Evolutionary conservation across 2,113 vertebrate genomes (phyloP).

Genomic region (Gobius niger): DNA sequence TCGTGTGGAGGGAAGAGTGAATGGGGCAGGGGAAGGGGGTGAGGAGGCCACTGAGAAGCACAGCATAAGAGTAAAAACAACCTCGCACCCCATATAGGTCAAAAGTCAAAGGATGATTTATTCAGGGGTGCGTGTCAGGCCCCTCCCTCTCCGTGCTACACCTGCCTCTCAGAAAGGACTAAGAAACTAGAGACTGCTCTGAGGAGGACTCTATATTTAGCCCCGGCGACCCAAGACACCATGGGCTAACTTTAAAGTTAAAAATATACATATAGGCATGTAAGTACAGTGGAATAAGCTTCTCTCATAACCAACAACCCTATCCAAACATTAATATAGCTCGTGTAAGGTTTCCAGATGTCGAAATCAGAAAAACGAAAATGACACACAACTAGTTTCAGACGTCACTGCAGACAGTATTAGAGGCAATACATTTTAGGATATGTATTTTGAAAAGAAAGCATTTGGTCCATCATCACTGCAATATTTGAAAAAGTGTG

Average conservation of each 20-base stretch:
- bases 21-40: conserved; percentile 56
- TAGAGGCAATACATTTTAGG: too few relatives aligned
- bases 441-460: too few relatives aligned
- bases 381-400: too few relatives aligned
- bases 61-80: conserved; percentile 59
- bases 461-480: too few relatives aligned
- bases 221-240: conserved; percentile 33
- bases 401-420: background rate
- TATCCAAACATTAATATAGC: conserved; percentile 1
- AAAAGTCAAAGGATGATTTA: conserved; percentile 66
- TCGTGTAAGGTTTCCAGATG: background rate
- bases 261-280: conserved; percentile 75
- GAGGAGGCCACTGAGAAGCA: conserved; percentile 31
- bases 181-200: conserved; percentile 75
- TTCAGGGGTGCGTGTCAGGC: conserved; percentile 55
- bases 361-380: background rate
- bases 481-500: too few relatives aligned
- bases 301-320: conserved; percentile 35
- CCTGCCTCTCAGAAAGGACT: conserved; percentile 72
- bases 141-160: conserved; percentile 48
- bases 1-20: conserved; percentile 69
- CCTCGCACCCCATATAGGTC: conserved; percentile 60
- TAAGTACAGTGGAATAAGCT: conserved; percentile 67
- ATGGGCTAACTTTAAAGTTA: conserved; percentile 75
- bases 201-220: conserved; percentile 71